Base-by-base conservation (phyloP, 37 sponge, comb jelly and placozoan genomes). In the Aplysina aerophoba region DNA sequence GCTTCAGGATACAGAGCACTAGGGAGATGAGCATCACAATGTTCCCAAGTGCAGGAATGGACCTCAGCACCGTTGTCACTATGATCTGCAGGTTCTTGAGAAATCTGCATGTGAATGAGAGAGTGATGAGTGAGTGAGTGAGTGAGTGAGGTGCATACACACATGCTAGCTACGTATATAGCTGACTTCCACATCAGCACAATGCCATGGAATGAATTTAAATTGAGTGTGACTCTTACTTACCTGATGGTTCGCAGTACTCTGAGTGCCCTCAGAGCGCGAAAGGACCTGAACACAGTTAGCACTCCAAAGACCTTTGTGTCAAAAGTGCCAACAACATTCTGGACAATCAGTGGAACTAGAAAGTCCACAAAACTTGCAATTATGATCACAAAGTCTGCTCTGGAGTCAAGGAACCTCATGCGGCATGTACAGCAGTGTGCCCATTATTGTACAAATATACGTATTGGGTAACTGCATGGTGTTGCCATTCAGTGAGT, bases 41-140 rank as follows among this genome's bases (percentile, higher is more conserved):
- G 78, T 89, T 93, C 4, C 94, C 86, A 36, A 96, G 75, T 24
- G 94, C 92, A 31, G 97, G 94, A 37, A 96, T 85, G 58, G 97
- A 93, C 73, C 85, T 62, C 68, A 89, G 34, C 25, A 96, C 87
- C 22, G 94, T 89, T 20, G 85, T 73, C 30, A 96, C 94, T 37
- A 91, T 96, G 35, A 93, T 87, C 71, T 96, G 94, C 1, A 96
- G 85, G 25, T 89, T 91, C 84, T 91, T 91, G 77, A 96, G 81
- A 84, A 91, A 91, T 41, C 94, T 89, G 57, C 15, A 41, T 8
- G 56, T 6, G 44, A 22, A 77, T 79, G 24, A 11, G 19, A 3
- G 6, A 71, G 37, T 11, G 4, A 75, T 75, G 38, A 8, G 78
- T 73, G 37, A 11, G 39, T 37, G 37, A 21, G 41, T 73, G 37